These are phyloP conservation scores for Prenolepis imparis DNA, from an alignment of 2,888 invertebrate species.

Conservation along the genomic window DNA sequence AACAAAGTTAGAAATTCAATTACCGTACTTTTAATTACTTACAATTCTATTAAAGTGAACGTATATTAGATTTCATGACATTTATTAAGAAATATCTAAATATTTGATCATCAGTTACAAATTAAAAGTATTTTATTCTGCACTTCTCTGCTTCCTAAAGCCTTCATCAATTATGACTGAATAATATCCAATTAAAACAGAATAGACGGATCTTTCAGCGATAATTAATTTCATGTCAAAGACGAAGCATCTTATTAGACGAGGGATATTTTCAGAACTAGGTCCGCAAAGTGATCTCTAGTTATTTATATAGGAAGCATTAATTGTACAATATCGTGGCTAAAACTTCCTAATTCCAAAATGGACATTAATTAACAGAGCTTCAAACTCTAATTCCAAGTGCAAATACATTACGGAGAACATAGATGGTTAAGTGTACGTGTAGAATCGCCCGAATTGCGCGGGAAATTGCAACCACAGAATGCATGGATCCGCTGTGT, in stretches of 20 bases:
- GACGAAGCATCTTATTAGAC: conserved; percentile 9
- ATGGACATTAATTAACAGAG: conserved; percentile 74
- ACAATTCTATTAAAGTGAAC: conserved; percentile 14
- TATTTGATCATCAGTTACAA: conserved; percentile 15
- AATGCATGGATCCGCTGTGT: conserved; percentile 52
- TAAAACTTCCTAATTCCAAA: conserved; percentile 75
- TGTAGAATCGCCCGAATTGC: conserved; percentile 56
- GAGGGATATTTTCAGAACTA: conserved; percentile 33
- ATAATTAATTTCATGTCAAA: conserved; percentile 41
- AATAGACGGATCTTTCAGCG: neutral
- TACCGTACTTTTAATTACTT: conserved; percentile 46
- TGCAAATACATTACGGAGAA: conserved; percentile 68
- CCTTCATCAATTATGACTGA: conserved; percentile 10
- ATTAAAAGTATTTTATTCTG: conserved; percentile 7
- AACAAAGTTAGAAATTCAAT: conserved; percentile 34
- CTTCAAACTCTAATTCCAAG: conserved; percentile 70
- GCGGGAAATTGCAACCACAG: conserved; percentile 66
- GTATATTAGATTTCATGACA: neutral
- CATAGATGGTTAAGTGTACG: conserved; percentile 56
- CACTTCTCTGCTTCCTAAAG: neutral
- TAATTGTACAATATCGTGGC: conserved; percentile 73
- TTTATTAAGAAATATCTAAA: conserved; percentile 37
- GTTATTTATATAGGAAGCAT: conserved; percentile 62
- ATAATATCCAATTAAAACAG: conserved; percentile 19
- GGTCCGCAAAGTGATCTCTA: conserved; percentile 10